These are phyloP conservation scores for Chaenocephalus aceratus DNA, from an alignment of 2,113 vertebrate species.

Conservation along the genomic window DNA sequence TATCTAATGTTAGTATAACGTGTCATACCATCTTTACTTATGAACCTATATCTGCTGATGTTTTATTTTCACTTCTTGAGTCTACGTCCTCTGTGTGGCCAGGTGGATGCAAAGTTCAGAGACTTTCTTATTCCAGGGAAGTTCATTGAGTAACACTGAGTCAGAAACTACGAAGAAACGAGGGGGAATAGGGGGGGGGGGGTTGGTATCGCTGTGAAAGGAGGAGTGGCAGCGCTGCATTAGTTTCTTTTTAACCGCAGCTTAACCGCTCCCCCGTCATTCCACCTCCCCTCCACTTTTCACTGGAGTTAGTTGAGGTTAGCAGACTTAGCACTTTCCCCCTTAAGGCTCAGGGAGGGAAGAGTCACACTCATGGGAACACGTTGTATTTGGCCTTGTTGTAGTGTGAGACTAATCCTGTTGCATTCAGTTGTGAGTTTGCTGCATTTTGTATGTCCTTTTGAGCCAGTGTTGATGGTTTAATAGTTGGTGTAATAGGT, in stretches of 20 bases:
- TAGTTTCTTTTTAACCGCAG: neutral
- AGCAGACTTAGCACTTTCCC: conserved; percentile 24
- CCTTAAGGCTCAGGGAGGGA: neutral
- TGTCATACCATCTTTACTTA: too few relatives aligned
- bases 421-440: neutral
- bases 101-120: neutral
- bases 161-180: too few relatives aligned
- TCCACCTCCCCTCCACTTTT: neutral
- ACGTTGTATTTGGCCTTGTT: neutral
- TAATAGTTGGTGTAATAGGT: conserved; percentile 10
- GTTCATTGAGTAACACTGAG: too few relatives aligned
- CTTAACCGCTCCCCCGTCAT: neutral
- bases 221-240: neutral
- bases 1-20: too few relatives aligned
- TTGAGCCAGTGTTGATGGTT: too few relatives aligned
- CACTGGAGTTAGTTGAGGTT: conserved; percentile 19
- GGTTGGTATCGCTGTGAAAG: too few relatives aligned
- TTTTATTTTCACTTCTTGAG: too few relatives aligned
- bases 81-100: neutral
- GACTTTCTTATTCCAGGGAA: too few relatives aligned
- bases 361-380: neutral
- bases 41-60: too few relatives aligned
- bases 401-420: neutral
- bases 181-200: too few relatives aligned
- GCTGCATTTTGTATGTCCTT: neutral